Conservation (phyloP, 2,888 invertebrate species). For the Cantharis nigra region DNA sequence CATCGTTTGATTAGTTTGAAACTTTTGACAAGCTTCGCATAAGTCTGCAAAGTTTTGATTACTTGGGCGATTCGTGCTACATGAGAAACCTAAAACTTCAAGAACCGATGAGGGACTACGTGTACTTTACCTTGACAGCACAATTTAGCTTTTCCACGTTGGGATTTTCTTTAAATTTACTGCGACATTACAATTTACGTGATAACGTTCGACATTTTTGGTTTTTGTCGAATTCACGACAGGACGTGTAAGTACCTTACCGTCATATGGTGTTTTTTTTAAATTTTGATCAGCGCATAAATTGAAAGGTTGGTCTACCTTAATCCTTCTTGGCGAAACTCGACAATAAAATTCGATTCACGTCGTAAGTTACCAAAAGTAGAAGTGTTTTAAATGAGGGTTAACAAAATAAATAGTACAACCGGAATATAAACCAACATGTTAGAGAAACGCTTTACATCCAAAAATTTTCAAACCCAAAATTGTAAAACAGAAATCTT, state of each 20-base stretch:
- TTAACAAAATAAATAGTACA: background rate
- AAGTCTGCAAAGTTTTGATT: slow-evolving; percentile 27
- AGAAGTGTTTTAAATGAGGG: background rate
- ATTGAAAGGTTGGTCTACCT: background rate
- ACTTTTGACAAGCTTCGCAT: slow-evolving; percentile 22
- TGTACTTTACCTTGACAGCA: slow-evolving; percentile 27
- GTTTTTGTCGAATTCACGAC: background rate
- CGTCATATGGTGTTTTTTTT: background rate
- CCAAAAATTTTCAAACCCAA: background rate
- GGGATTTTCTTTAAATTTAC: slow-evolving; percentile 19
- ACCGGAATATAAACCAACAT: background rate
- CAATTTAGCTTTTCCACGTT: slow-evolving; percentile 27
- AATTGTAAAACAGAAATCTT: background rate
- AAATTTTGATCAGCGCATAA: background rate
- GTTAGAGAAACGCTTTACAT: background rate
- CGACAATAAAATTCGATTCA: background rate
- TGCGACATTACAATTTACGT: slow-evolving; percentile 8
- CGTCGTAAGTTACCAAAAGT: background rate
- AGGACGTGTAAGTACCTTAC: background rate
- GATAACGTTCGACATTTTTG: background rate
- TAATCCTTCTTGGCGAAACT: background rate
- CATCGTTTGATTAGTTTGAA: slow-evolving; percentile 27
- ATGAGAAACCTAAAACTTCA: slow-evolving; percentile 20
- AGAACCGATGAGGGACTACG: slow-evolving; percentile 21
- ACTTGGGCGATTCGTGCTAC: slow-evolving; percentile 21